A percentile compares a stretch with the other conserved stretches of the same genome.
These are phyloP conservation scores for Peromyscus melanophrys DNA, from an alignment of 2,797 vertebrate genomes.

Conservation along the genomic window DNA sequence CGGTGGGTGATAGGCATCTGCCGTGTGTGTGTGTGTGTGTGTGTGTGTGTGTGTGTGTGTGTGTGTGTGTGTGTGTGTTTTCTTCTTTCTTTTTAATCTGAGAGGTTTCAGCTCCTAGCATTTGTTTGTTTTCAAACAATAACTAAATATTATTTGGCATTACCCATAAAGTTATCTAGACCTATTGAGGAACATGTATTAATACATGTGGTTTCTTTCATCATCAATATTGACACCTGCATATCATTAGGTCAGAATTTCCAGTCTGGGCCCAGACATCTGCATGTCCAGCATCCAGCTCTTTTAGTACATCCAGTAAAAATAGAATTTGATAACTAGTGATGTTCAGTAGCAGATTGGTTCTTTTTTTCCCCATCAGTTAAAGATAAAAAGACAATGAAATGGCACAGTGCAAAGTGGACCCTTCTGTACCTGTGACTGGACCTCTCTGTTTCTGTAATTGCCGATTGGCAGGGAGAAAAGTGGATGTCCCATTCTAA, in stretches of 20 bases:
- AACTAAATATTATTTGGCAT: neutral
- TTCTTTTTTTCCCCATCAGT: neutral
- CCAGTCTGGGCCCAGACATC: too few species aligned
- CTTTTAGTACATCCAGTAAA: neutral
- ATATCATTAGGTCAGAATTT: neutral
- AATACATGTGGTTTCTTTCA: neutral
- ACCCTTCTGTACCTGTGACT: fast-evolving
- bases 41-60: too few species aligned
- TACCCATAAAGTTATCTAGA: neutral
- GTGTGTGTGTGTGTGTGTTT: neutral
- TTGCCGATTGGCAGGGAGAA: neutral
- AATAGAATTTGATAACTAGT: neutral
- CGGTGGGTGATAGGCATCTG: too few species aligned
- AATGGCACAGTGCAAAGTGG: neutral
- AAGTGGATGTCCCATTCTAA: too few species aligned
- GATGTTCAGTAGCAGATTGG: too few species aligned
- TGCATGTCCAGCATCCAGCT: neutral
- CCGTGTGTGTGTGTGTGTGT: neutral
- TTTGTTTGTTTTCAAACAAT: neutral
- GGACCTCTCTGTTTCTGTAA: neutral
- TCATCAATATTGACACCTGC: neutral
- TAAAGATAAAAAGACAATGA: neutral
- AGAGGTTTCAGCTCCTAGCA: neutral
- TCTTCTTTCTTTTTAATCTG: neutral
- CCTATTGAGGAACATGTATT: neutral